Base-by-base conservation (phyloP, 2,888 invertebrate species). In the Archaeoteleia sp. region DNA sequence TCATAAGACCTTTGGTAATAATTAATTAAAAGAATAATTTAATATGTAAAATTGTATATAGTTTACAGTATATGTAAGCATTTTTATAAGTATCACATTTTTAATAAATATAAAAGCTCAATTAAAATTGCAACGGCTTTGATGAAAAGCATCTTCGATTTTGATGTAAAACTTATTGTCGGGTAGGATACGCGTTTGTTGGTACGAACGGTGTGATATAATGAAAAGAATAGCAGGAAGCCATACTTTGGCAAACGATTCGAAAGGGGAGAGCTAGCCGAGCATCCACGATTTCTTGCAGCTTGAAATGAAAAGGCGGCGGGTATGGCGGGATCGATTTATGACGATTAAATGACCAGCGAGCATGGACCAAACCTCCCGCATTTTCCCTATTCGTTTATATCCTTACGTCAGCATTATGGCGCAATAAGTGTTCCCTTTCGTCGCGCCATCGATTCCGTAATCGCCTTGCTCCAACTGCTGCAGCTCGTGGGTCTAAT, bases 391-490 rank as follows among this genome's bases (percentile, higher is more conserved):
- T 51, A 17, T 39, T 61, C 32, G 37, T 45, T 67, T 49, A 67
- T 67, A 57, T 51, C 61, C 57, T 67, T 58, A 45, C 62, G 57
- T 67, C 58, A 57, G 62, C 67, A 34, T 63, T 68, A 68, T 58
- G 29, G 35, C 49, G 54, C 63, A 68, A 68, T 67, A 67, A 61
- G 61, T 57, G 67, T 67, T 53, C 67, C 53, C 51, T 67, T 67
- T 53, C 49, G 46, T 57, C 62, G 48, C 43, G 53, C 32, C 46
- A 35, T 45, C 57, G 62, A 48, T 51, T 62, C 42, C 46, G 45
- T 37, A 67, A 54, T 67, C 53, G 67, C 55, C 51, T 67, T 53
- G 15, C 46, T 54, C 46, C 40, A 45, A 65, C 57, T 46, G 65
- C 20, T n/a, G 15, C 23, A 27, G 20, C 9, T 1, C 15, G 10